Percentiles rank a stretch among this genome's conserved stretches.
Evolutionary conservation across 2,113 vertebrate genomes (phyloP).

Genomic region (Corythornis cristatus): DNA sequence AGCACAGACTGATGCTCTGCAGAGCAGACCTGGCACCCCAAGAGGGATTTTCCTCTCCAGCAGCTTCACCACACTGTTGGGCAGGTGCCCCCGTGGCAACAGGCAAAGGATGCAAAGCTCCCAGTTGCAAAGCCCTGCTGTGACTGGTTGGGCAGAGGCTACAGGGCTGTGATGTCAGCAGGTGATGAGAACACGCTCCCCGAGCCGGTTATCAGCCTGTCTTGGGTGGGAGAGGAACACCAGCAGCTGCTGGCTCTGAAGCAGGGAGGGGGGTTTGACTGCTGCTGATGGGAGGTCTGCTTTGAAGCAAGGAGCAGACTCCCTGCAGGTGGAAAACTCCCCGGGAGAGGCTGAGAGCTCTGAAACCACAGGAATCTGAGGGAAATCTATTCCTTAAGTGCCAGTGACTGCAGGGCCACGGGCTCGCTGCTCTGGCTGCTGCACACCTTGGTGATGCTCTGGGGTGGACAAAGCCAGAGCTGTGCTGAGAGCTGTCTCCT

Average conservation of each 20-base stretch:
- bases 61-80: not conserved
- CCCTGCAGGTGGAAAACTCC: not conserved
- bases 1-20: not conserved
- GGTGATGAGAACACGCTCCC: not conserved
- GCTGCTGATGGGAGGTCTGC: not conserved
- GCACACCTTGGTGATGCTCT: not conserved
- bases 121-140: not conserved
- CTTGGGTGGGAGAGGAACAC: not conserved
- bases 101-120: not conserved
- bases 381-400: not conserved
- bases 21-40: not conserved
- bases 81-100: not conserved
- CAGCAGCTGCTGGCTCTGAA: not conserved
- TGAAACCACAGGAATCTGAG: not conserved
- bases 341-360: not conserved
- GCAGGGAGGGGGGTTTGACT: not conserved
- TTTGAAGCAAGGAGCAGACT: not conserved
- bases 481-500: not conserved
- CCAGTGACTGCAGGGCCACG: not conserved
- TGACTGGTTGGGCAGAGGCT: not conserved
- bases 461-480: not conserved
- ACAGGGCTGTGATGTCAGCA: accelerated
- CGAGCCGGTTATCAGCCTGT: not conserved
- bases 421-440: accelerated
- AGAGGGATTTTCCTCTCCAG: not conserved